Base-by-base conservation (phyloP, 1,140 invertebrate genomes). In the Neodiprion virginianus region DNA sequence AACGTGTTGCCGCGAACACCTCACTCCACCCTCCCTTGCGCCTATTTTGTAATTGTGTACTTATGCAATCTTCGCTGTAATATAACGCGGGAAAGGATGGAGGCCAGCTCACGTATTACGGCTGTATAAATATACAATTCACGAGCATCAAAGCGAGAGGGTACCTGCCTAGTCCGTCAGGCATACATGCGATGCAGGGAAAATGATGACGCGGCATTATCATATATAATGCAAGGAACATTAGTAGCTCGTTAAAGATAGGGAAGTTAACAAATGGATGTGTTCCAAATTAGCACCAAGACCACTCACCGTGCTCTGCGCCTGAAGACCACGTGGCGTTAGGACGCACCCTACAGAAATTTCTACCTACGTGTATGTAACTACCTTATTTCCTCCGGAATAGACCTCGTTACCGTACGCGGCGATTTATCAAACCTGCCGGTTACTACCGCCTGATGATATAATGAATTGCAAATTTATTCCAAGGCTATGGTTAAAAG, bases 211-310 rank as follows among this genome's bases (percentile, higher is more conserved):
- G 53, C 53, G 75, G 65, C 75, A 74, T 76, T 76, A 76, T 76
- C 75, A 70, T 74, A 61, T 61, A 61, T 61, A 73, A 74, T 73
- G 65, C 75, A 72, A 71, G 53, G 67, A 28, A 73, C 72, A 76
- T 76, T 74, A 74, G 72, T 69, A 65, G 69, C 61, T 69, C 67
- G 67, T 71, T 61, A 61, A 68, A 23, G 28, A 73, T 69, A 69
- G 40, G 21, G 67, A 69, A 61, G 5, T 61, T 61, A 61, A 61
- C 53, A 61, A 61, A 61, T 61, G 11, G n/a, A 12, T 61, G 11
- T 61, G 53, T 61, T 61, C 53, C 53, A 61, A 61, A 61, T 61
- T 61, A 61, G 53, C 53, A 61, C 53, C 50, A 68, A 68, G n/a
- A 68, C 11, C 40, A 23, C 67, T 61, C 53, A 61, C 53, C 53